Evolutionary conservation across 1,140 invertebrate genomes (phyloP), one percentile per base, ranked within the genome.

Genomic region (Cydia amplana): DNA sequence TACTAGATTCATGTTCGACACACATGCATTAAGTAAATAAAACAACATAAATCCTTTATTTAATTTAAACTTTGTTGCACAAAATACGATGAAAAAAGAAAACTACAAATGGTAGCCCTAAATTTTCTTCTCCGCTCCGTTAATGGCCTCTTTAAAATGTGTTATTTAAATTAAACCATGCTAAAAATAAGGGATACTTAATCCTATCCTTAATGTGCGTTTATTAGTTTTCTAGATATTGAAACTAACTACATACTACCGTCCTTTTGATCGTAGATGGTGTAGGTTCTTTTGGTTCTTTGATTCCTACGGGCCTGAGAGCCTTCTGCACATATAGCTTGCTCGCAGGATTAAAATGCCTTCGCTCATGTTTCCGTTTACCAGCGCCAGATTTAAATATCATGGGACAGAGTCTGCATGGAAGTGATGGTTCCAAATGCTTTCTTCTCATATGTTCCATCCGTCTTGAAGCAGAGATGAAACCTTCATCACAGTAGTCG

Each of bases 391-490:
- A 86, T 6, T 83, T 72, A 74, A 90, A 91, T 63, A 86, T 91
- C 10, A 78, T 79, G 65, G 83, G 77, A 75, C 90, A 91, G n/a
- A 88, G 16, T 14, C 73, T 77, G 77, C 90, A 91, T 28, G 84
- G 80, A 75, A 87, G 79, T 4, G 81, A 83, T 9, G 87, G 87
- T 28, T 81, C 87, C 43, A 90, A 85, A 73, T 91, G 90, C 70
- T 87, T 89, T 20, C 87, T 78, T 49, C 79, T 78, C 36, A 82
- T 88, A 73, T 91, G 90, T 74, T 85, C 87, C 83, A 89, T 85
- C 67, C 90, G 82, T 74, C 88, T 80, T 4, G 90, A 90, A 16
- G 90, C 83, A 1, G 90, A 91, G 2, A 91, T 74, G 75, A 91
- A 91, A 23, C 84, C 85, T 77, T 89, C 84, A 75, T 80, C 72